These are phyloP conservation scores for Cherax destructor DNA, from an alignment of 1,140 invertebrate species.

Conservation along the genomic window DNA sequence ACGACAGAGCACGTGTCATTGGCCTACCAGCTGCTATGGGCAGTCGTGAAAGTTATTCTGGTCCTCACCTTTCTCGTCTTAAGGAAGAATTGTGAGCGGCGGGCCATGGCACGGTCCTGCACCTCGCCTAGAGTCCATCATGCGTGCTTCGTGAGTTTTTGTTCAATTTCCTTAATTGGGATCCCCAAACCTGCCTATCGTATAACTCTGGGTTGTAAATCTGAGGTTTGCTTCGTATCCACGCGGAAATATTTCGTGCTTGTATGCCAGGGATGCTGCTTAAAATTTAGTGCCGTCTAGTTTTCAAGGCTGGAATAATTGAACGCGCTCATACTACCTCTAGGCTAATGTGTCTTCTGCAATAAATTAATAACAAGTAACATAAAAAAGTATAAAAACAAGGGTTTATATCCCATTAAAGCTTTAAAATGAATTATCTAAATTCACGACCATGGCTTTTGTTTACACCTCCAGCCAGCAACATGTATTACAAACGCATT, in stretches of 20 bases:
- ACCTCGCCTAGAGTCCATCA: not conserved
- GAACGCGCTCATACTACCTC: not conserved
- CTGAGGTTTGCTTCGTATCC: not conserved
- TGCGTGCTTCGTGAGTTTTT: not conserved
- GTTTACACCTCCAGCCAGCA: no score
- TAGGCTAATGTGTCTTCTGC: not conserved
- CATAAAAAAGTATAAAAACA: not conserved
- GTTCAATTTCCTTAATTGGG: slow-evolving; percentile 50
- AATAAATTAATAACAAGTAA: not conserved
- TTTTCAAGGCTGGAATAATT: no score
- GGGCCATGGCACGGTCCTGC: no score
- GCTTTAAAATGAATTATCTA: no score
- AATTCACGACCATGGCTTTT: no score
- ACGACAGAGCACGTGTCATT: no score
- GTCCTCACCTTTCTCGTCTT: no score
- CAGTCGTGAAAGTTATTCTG: no score
- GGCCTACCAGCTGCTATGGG: no score
- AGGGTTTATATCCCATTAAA: no score
- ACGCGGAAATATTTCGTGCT: not conserved
- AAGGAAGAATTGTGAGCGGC: no score
- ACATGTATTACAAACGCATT: no score
- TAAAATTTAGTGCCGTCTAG: not conserved
- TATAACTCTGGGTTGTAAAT: slow-evolving; percentile 50
- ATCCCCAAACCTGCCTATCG: slow-evolving; percentile 37
- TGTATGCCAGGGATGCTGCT: not conserved